phyloP scores from a whole-genome alignment of 1,140 invertebrate genomes.

The Leptinotarsa texana region DNA sequence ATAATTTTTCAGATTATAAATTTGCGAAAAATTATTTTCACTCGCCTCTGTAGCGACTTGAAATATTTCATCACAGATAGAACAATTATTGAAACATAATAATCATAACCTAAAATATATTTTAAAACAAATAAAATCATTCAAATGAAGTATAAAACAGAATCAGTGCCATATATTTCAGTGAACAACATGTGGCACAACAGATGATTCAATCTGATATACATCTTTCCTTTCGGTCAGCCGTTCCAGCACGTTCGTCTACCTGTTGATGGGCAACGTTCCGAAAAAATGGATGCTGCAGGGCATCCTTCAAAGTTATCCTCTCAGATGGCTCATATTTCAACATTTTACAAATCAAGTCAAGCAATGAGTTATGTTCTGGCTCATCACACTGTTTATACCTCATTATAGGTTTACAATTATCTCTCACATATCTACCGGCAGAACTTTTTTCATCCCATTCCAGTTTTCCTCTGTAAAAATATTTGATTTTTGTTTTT shows the following conservation, averaged over 20 bases:
- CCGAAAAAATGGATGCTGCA: constrained; percentile 92
- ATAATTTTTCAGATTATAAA: too few species aligned
- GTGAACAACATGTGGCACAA: background rate
- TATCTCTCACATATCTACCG: constrained; percentile 94
- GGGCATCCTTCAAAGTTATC: constrained; percentile 85
- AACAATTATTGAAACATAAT: background rate
- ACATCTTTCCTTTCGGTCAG: constrained; percentile 58
- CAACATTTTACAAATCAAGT: constrained; percentile 93
- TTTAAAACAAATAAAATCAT: background rate
- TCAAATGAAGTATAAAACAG: background rate
- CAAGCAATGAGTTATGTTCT: constrained; percentile 91
- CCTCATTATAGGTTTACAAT: constrained; percentile 93
- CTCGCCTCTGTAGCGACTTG: too few species aligned
- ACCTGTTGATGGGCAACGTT: constrained; percentile 76
- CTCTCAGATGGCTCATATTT: constrained; percentile 93
- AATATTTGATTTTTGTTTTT: constrained; percentile 97
- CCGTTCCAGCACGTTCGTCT: constrained; percentile 61
- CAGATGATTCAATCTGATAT: constrained; percentile 62
- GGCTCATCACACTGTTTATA: constrained; percentile 88
- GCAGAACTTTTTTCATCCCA: constrained; percentile 95
- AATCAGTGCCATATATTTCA: background rate
- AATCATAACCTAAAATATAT: background rate
- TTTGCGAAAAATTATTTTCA: too few species aligned
- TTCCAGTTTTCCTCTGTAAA: constrained; percentile 90
- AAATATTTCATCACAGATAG: background rate